phyloP scores from a whole-genome alignment of 2,888 invertebrate genomes.

The Alloscopus bannaensis region DNA sequence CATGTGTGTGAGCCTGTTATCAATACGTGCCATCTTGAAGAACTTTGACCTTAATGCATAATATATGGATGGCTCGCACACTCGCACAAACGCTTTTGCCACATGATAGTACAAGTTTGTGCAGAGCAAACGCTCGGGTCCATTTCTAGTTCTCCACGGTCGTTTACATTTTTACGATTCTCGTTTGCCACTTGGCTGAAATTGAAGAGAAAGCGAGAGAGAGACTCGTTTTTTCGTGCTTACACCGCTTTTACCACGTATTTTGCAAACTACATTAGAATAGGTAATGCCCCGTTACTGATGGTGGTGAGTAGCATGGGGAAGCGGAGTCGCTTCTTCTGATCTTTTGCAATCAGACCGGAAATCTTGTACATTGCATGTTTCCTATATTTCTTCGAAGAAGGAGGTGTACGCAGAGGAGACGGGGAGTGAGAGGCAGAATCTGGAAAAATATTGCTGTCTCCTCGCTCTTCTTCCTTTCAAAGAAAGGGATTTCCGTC shows the following conservation, averaged over 20 bases:
- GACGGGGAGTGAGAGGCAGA: neutral
- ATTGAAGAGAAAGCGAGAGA: neutral
- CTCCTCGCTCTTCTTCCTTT: conserved; percentile 7
- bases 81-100: too few relatives aligned
- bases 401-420: conserved; percentile 1
- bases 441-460: conserved; percentile 30
- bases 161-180: conserved; percentile 13
- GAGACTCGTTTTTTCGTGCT: neutral
- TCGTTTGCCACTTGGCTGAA: neutral
- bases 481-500: conserved; percentile 59
- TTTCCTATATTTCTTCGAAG: conserved; percentile 33
- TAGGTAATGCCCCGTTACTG: neutral
- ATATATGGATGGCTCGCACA: too few relatives aligned
- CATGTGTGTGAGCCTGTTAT: too few relatives aligned
- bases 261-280: neutral
- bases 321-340: neutral
- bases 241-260: neutral
- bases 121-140: too few relatives aligned
- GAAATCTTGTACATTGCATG: conserved; percentile 56
- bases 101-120: too few relatives aligned
- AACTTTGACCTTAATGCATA: too few relatives aligned
- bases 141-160: too few relatives aligned
- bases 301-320: neutral
- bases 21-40: too few relatives aligned
- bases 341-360: conserved; percentile 53